Conservation (phyloP, 2,113 vertebrate genomes). For the Pyxicephalus adspersus region DNA sequence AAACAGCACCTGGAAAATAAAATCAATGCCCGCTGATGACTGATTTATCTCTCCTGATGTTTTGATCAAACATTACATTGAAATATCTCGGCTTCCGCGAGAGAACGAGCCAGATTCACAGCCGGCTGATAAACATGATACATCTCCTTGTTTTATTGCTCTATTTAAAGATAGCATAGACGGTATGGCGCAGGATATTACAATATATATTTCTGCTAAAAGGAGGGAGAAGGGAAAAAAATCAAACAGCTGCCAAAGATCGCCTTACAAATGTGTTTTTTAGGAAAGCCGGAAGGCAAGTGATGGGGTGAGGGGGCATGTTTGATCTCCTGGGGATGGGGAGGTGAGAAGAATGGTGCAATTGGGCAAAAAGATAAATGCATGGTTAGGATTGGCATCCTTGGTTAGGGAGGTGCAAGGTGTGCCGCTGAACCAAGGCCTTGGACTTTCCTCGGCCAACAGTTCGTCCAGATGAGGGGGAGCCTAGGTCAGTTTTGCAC, state of each 20-base stretch:
- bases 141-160: constrained; percentile 72
- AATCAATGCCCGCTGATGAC: constrained; percentile 58
- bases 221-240: background rate
- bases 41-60: constrained; percentile 64
- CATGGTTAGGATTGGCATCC: too few species aligned
- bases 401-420: too few species aligned
- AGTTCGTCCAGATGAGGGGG: too few species aligned
- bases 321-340: too few species aligned
- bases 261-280: constrained; percentile 35
- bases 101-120: constrained; percentile 59
- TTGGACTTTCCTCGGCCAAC: too few species aligned
- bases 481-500: too few species aligned
- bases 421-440: too few species aligned
- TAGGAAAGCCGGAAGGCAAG: background rate
- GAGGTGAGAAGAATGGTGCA: too few species aligned
- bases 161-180: constrained; percentile 71
- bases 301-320: too few species aligned
- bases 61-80: constrained; percentile 69
- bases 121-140: constrained; percentile 70
- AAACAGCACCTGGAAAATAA: constrained; percentile 64
- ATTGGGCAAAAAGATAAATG: too few species aligned
- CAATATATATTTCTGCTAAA: constrained; percentile 41
- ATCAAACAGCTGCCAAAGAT: constrained; percentile 4
- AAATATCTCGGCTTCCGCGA: constrained; percentile 69
- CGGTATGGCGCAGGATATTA: constrained; percentile 67